A percentile compares a stretch with the other conserved stretches of the same genome.
Conservation (phyloP, 2,113 vertebrate species). For the Pollimyrus isidori region DNA sequence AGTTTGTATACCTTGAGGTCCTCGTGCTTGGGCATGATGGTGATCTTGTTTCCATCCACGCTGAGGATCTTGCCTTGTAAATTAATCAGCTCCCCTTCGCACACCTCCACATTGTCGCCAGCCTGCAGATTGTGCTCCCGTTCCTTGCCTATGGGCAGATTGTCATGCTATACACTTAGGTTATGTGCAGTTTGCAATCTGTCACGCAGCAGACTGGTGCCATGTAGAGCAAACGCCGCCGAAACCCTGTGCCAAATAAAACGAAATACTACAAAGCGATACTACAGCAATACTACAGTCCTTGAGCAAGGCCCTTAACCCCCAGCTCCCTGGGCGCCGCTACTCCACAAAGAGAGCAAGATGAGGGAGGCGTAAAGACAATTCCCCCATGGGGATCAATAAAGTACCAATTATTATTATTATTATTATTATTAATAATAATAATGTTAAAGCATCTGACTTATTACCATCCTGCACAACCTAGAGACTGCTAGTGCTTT, state of each 20-base stretch:
- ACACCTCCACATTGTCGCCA: slow-evolving; percentile 92
- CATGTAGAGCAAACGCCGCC: not conserved
- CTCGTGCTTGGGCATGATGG: slow-evolving; percentile 93
- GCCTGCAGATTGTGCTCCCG: slow-evolving; percentile 91
- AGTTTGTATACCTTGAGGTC: slow-evolving; percentile 76
- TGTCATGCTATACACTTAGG: not conserved
- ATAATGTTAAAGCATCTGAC: not conserved
- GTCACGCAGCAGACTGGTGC: no score
- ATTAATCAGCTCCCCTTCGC: slow-evolving; percentile 91
- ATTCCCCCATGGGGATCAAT: no score
- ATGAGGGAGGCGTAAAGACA: no score
- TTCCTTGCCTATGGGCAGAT: slow-evolving; percentile 70
- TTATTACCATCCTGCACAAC: no score
- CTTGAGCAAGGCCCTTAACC: no score
- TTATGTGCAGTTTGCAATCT: not conserved
- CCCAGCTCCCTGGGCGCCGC: no score
- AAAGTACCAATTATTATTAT: no score
- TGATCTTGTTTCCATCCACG: slow-evolving; percentile 93
- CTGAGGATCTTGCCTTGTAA: slow-evolving; percentile 92
- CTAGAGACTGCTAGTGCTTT: not conserved
- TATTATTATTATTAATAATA: no score
- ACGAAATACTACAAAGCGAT: not conserved
- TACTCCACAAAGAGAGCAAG: no score
- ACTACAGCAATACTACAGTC: no score
- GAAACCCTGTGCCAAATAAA: not conserved